Evolutionary conservation across 2,113 vertebrate genomes (phyloP).

Genomic region (Neofelis nebulosa): DNA sequence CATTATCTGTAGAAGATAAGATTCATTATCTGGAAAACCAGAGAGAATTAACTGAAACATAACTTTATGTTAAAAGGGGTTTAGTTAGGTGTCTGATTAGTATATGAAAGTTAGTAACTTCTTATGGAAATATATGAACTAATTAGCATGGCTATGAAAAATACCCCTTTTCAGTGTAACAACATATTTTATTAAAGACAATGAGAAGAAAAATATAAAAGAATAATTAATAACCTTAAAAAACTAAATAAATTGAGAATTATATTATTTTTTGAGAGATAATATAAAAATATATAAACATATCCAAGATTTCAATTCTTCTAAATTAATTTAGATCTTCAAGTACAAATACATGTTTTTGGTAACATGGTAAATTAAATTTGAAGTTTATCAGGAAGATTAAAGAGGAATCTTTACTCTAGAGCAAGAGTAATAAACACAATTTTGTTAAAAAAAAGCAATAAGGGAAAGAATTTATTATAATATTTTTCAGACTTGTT

Average conservation of each 20-base stretch:
- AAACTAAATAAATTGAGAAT: background rate
- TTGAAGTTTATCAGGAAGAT: background rate
- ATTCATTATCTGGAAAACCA: background rate
- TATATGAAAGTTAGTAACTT: background rate
- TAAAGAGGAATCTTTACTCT: too few species aligned
- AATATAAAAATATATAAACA: background rate
- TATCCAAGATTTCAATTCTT: background rate
- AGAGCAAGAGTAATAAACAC: background rate
- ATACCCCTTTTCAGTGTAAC: background rate
- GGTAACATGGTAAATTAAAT: background rate
- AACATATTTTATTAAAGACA: background rate
- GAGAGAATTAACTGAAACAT: background rate
- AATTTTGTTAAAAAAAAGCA: background rate
- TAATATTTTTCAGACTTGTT: background rate
- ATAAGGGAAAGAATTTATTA: background rate
- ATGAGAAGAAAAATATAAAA: background rate
- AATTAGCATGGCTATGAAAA: background rate
- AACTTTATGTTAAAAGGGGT: background rate
- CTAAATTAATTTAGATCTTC: background rate
- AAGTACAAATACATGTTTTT: background rate
- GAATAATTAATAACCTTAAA: background rate
- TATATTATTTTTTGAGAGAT: background rate
- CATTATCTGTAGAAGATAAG: background rate
- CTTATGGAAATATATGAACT: background rate
- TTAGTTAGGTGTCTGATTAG: background rate